Conservation (phyloP, 2,113 vertebrate species). For the Lepisosteus osseus region DNA sequence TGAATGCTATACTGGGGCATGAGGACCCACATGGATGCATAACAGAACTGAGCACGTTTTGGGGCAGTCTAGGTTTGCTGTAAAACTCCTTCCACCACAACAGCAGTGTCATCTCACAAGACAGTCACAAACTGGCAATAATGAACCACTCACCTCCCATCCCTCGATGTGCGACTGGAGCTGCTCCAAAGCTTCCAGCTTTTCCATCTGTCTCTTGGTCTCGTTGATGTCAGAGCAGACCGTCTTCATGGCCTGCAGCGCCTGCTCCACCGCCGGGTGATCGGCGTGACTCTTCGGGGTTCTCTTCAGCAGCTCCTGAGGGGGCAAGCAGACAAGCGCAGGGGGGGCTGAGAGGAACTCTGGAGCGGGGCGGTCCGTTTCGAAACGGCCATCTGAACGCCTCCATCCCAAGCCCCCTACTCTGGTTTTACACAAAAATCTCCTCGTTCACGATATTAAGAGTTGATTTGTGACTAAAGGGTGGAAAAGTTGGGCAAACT, state of each 20-base stretch:
- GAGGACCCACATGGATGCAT: too few species aligned
- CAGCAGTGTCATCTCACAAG: background rate
- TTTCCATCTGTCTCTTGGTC: conserved; percentile 98
- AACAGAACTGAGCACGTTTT: too few species aligned
- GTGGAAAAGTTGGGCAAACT: too few species aligned
- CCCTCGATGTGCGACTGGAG: conserved; percentile 97
- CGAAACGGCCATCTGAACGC: too few species aligned
- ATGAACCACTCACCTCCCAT: conserved; percentile 83
- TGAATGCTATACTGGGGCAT: too few species aligned
- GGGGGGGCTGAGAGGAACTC: background rate
- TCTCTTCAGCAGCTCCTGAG: conserved; percentile 89
- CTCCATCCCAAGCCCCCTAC: too few species aligned
- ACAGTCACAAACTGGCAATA: background rate
- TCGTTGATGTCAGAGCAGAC: conserved; percentile 98
- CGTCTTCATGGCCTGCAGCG: conserved; percentile 93
- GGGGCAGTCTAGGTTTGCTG: too few species aligned
- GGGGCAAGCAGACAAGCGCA: background rate
- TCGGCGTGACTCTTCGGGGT: conserved; percentile 90
- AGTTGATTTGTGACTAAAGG: too few species aligned
- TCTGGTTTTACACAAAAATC: too few species aligned
- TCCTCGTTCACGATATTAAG: too few species aligned
- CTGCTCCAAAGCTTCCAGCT: conserved; percentile 92
- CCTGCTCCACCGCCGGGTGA: conserved; percentile 86
- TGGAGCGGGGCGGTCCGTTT: too few species aligned
- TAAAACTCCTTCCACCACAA: too few species aligned